Base-by-base conservation (phyloP, 1,140 invertebrate genomes). In the Dreissena polymorpha region DNA sequence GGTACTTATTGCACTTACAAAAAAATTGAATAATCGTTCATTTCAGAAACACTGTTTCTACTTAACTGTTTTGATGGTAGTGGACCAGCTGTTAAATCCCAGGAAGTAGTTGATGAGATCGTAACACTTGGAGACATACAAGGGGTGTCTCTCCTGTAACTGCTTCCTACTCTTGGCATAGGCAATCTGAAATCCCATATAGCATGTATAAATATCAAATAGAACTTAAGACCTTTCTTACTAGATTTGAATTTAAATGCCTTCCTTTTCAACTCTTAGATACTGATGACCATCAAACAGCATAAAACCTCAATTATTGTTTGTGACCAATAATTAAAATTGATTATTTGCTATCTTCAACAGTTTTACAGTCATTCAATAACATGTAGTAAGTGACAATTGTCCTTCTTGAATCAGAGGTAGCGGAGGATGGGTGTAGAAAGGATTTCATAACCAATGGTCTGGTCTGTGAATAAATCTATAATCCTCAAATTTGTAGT, bases 21-120 rank as follows among this genome's bases (percentile, higher is more conserved):
- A 39, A 39, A 39, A 8, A 2, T 39, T 39, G n/a, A n/a, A n/a
- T n/a, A n/a, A n/a, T n/a, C n/a, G n/a, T n/a, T n/a, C n/a, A n/a
- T n/a, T n/a, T n/a, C n/a, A 39, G 39, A 39, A 39, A 39, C 39
- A 39, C 39, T 39, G 39, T 39, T 39, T 39, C 39, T 8, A 39
- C 39, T 39, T 39, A 39, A 90, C 88, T 55, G 83, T 39, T 68
- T 87, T 86, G 27, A 90, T 81, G 39, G 70, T 49, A 0, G 83
- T 83, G 3, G 85, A 86, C 90, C 90, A 91, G 14, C 89, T 86
- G 85, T 91, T 91, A 77, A 91, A 91, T 10, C 90, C 90, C 8
- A 91, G 74, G 63, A 90, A 91, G 65, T 87, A 83, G 67, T 87
- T 90, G n/a, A 89, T 87, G n/a, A 91, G 67, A 50, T 91, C 89